Conservation (phyloP, 2,888 invertebrate species). For the Cheilosia vernalis region DNA sequence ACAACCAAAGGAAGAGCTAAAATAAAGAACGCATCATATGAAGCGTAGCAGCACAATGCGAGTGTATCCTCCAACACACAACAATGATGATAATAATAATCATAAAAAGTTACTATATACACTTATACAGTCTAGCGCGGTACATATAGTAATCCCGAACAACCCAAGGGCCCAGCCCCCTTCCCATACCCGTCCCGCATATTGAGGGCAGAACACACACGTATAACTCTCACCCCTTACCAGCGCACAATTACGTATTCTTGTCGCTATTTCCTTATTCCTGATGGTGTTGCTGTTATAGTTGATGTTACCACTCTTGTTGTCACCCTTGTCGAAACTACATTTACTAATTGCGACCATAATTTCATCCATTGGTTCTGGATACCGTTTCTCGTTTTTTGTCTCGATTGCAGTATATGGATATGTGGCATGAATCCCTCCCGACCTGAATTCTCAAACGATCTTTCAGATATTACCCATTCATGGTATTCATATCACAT, state of each 20-base stretch:
- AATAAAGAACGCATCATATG: constrained; percentile 57
- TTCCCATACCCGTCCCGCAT: neutral
- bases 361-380: constrained; percentile 72
- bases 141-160: constrained; percentile 40
- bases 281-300: constrained; percentile 60
- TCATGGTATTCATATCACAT: constrained; percentile 71
- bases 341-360: constrained; percentile 75
- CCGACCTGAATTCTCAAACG: constrained; percentile 68
- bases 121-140: constrained; percentile 64
- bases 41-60: constrained; percentile 52
- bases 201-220: neutral
- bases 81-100: constrained; percentile 65
- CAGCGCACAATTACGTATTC: constrained; percentile 68
- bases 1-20: constrained; percentile 31
- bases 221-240: constrained; percentile 49
- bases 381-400: constrained; percentile 38
- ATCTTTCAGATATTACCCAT: constrained; percentile 55
- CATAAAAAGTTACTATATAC: constrained; percentile 68
- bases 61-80: constrained; percentile 58
- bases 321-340: constrained; percentile 69
- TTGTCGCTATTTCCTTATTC: constrained; percentile 62
- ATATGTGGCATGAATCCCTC: constrained; percentile 31
- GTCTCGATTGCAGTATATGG: neutral
- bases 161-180: neutral
- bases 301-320: constrained; percentile 58